Evolutionary conservation across 2,888 invertebrate species (phyloP), one percentile per base, ranked within the genome.

Genomic region (Cryptocephalus moraei): DNA sequence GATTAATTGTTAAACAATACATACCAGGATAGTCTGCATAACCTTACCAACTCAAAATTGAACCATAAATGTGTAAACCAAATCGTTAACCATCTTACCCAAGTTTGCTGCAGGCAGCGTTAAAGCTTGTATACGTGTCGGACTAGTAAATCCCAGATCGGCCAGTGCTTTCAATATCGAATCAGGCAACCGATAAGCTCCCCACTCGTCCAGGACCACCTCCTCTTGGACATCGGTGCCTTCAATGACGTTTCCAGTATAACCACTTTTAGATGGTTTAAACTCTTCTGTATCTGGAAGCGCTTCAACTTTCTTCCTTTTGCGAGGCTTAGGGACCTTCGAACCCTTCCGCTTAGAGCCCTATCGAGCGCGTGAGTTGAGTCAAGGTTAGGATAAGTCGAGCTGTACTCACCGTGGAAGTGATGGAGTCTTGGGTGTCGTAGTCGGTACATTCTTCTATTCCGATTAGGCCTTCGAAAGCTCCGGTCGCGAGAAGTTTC

Each of bases 121-220:
- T 49, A 86, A 64, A 13, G 79, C 74, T 68, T 99, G 97, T 62
- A 99, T 97, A 58, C 82, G 79, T 0, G 96, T 97, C 0, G 99
- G 97, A 14, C 79, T 73, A 38, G 73, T 73, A 67, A 93, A 95
- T 1, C 83, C 82, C 55, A 84, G 75, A 49, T 89, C 87, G 10
- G 78, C 74, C 0, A 97, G 67, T 1, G 90, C 87, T 60, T 76
- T 77, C 33, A 92, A 64, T 47, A 96, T 78, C 2, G 76, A 67
- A 3, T 77, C 73, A 1, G 86, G 85, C 9, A 94, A 78, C 57
- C 82, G 82, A 48, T 82, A 75, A 43, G 76, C 75, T 8, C 75
- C 75, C 88, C 87, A 87, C 0, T 77, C 74, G 55, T 77, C 62
- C 71, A 76, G 72, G 56, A 49, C 47, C 39, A 34, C 33, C 43